Percentiles rank a stretch among this genome's conserved stretches.
Evolutionary conservation across 1,140 invertebrate genomes (phyloP).

Genomic region (Caenorhabditis tropicalis): DNA sequence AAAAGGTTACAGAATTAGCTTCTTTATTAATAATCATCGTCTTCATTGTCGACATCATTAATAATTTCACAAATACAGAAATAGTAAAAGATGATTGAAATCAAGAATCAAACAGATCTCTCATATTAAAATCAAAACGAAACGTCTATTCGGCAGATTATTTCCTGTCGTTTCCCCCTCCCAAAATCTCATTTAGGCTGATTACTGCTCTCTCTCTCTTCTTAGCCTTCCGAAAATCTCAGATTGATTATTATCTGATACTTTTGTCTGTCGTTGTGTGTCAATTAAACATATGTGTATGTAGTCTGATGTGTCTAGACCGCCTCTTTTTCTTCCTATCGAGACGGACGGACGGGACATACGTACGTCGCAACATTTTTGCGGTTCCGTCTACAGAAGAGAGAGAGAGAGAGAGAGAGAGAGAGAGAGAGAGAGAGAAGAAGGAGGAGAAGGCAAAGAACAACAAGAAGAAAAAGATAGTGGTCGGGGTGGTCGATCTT

Average conservation of each 20-base stretch:
- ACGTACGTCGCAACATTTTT: neutral
- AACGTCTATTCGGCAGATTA: too few species aligned
- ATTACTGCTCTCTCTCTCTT: neutral
- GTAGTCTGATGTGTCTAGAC: conserved; percentile 5
- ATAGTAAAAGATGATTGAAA: neutral
- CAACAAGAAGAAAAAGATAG: too few species aligned
- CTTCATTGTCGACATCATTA: neutral
- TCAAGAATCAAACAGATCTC: neutral
- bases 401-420: neutral
- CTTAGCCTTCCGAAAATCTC: neutral
- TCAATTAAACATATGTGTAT: neutral
- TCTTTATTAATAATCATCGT: neutral
- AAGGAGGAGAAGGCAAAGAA: too few species aligned
- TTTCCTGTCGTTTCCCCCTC: neutral
- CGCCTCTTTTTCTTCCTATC: neutral
- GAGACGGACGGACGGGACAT: neutral
- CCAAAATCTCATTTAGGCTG: neutral
- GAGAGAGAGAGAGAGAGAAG: neutral
- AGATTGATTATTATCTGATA: neutral
- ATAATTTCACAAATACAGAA: neutral
- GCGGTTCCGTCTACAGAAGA: neutral
- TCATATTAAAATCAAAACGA: too few species aligned
- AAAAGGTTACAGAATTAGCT: conserved; percentile 9
- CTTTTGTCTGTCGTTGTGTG: neutral
- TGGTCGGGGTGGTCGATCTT: neutral